Evolutionary conservation across 2,888 invertebrate species (phyloP).

Genomic region (Nezara viridula): DNA sequence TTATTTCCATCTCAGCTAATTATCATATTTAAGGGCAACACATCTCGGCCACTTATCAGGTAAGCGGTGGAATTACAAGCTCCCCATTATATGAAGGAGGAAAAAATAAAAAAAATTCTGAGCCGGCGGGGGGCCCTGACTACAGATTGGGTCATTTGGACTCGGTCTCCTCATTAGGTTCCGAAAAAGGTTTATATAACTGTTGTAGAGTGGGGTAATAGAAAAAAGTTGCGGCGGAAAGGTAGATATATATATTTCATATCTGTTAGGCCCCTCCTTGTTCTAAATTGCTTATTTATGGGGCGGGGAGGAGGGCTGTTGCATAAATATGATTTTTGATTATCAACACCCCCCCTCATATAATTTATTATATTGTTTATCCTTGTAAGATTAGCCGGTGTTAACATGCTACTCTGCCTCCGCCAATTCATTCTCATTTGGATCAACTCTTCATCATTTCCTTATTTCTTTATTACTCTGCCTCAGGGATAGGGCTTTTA

Average conservation of each 20-base stretch:
- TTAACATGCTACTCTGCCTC: slow-evolving; percentile 26
- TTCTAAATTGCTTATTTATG: slow-evolving; percentile 50
- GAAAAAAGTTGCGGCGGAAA: slow-evolving; percentile 12
- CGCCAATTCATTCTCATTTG: slow-evolving; percentile 43
- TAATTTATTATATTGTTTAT: slow-evolving; percentile 53
- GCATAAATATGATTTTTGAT: slow-evolving; percentile 53
- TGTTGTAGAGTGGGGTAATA: slow-evolving; percentile 38
- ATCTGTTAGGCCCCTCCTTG: slow-evolving; percentile 15
- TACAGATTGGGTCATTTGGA: slow-evolving; percentile 56
- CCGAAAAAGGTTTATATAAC: slow-evolving; percentile 52
- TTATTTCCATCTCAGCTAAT: neutral
- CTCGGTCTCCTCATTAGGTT: slow-evolving; percentile 44
- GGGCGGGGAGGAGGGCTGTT: neutral
- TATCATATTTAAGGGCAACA: slow-evolving; percentile 51
- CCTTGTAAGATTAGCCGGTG: slow-evolving; percentile 12
- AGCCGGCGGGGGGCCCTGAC: slow-evolving; percentile 23
- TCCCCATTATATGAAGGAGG: slow-evolving; percentile 23
- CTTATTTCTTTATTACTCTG: slow-evolving; percentile 2
- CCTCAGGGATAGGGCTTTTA: neutral
- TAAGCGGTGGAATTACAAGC: neutral
- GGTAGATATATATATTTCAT: slow-evolving; percentile 40
- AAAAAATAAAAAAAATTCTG: neutral
- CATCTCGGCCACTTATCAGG: slow-evolving; percentile 51
- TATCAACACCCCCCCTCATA: slow-evolving; percentile 11
- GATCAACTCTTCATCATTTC: slow-evolving; percentile 43